Evolutionary conservation across 2,113 vertebrate genomes (phyloP), one percentile per base, ranked within the genome.

Genomic region (Heloderma charlesbogerti): DNA sequence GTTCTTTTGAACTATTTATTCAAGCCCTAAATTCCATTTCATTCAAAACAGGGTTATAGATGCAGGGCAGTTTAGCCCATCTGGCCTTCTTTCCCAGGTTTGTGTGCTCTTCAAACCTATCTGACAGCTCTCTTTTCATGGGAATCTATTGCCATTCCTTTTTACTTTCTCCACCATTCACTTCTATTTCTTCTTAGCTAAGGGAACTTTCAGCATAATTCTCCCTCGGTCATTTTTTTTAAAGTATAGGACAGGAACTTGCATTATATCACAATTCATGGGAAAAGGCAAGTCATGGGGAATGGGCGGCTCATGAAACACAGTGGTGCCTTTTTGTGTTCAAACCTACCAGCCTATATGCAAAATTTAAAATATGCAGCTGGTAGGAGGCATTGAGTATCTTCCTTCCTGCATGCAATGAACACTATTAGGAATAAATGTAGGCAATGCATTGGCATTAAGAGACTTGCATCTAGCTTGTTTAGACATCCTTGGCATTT

Each of bases 291-390:
- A 45, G 86, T 8, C 13, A 89, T 69, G 77, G 85, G 5, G 37
- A n/a, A n/a, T n/a, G 45, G 10, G 34, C 40, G 71, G 57, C 87
- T 92, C 87, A 89, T 77, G 85, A 91, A 85, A 95, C 91, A 95
- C 95, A 95, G 92, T 71, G 71, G 5, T 79, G 88, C 85, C 91
- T 87, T 93, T 96, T 85, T 93, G 45, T 7, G 3, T 85, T 72
- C 75, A 92, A 90, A 92, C 92, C 94, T 94, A 88, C 45, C 0
- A 80, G 2, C 86, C 27, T 3, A 74, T 45, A n/a, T 92, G 90
- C 48, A 94, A 96, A 96, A 97, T 95, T 94, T 88, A 89, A 96
- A 86, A 89, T 91, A 97, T 91, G 96, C 90, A 88, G 0, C 0
- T 37, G 20, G 97, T 97, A 93, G 96, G 96, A 97, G 95, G 96